Percentiles rank a stretch among this genome's conserved stretches.
phyloP scores from a whole-genome alignment of 2,888 invertebrate genomes.

The Andrena bicolor region DNA sequence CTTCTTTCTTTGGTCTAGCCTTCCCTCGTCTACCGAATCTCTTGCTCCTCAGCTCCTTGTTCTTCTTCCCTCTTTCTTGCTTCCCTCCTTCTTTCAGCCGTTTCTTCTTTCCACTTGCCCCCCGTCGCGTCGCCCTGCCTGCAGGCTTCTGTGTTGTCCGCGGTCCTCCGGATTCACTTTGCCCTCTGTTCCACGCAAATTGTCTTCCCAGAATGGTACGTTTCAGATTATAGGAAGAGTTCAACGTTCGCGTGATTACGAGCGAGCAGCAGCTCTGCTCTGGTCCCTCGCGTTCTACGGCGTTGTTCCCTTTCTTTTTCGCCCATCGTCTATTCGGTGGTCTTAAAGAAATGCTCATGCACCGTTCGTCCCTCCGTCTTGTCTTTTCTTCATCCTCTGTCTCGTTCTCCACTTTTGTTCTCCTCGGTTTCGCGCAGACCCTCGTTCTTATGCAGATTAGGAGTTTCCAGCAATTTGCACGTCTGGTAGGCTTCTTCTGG shows the following conservation, averaged over 20 bases:
- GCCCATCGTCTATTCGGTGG: background rate
- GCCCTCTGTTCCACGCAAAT: slow-evolving; percentile 75
- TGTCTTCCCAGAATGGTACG: slow-evolving; percentile 78
- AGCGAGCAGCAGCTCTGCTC: slow-evolving; percentile 47
- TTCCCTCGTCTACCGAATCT: slow-evolving; percentile 20
- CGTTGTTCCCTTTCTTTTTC: slow-evolving; percentile 55
- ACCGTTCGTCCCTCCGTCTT: background rate
- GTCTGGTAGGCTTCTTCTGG: background rate
- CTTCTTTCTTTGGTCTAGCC: slow-evolving; percentile 50
- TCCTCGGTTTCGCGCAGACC: too few relatives aligned
- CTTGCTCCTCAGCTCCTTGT: background rate
- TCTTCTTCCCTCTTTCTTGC: background rate
- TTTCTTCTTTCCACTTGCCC: slow-evolving; percentile 28
- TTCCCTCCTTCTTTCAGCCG: slow-evolving; percentile 17
- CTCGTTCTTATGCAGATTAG: slow-evolving; percentile 13
- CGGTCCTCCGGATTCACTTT: slow-evolving; percentile 59
- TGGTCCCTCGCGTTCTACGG: slow-evolving; percentile 57
- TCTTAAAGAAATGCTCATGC: slow-evolving; percentile 3
- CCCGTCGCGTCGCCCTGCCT: slow-evolving; percentile 1
- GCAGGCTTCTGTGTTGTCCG: slow-evolving; percentile 26
- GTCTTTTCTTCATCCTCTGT: background rate
- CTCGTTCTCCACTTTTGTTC: background rate
- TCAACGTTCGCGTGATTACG: slow-evolving; percentile 69
- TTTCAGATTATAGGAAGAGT: slow-evolving; percentile 75
- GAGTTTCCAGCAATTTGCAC: slow-evolving; percentile 23